phyloP scores from a whole-genome alignment of 2,797 vertebrate species.

The Mareca strepera region DNA sequence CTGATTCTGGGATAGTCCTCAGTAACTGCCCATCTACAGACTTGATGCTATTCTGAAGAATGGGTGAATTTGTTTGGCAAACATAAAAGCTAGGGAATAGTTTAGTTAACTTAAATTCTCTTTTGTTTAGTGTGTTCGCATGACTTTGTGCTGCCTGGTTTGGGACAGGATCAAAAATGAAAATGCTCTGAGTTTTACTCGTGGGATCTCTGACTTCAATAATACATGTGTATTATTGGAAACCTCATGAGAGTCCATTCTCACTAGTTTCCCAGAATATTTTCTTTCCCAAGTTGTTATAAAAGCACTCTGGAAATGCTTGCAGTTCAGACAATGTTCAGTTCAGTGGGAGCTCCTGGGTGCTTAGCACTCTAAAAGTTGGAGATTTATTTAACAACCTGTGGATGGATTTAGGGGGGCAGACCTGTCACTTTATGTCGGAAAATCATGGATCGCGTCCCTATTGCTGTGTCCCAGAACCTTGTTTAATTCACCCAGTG shows the following conservation, averaged over 20 bases:
- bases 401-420: not conserved
- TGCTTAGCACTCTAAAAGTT: constrained; percentile 41
- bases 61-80: constrained; percentile 3
- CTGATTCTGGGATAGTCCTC: not conserved
- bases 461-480: not conserved
- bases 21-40: not conserved
- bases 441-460: not conserved
- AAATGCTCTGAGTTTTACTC: constrained; percentile 5
- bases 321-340: not conserved
- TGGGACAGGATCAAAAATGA: constrained; percentile 64
- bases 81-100: constrained; percentile 21
- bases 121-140: not conserved
- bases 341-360: constrained; percentile 14
- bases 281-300: constrained; percentile 55
- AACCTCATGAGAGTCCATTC: constrained; percentile 60
- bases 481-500: not conserved
- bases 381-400: constrained; percentile 28
- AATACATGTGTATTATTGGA: constrained; percentile 65
- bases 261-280: constrained; percentile 57
- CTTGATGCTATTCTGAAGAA: not conserved
- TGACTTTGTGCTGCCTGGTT: constrained; percentile 55
- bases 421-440: not conserved
- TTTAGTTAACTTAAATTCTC: constrained; percentile 23
- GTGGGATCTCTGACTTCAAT: constrained; percentile 63
- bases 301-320: constrained; percentile 10